Base-by-base conservation (phyloP, 2,888 invertebrate genomes). In the Sepioteuthis lessoniana region DNA sequence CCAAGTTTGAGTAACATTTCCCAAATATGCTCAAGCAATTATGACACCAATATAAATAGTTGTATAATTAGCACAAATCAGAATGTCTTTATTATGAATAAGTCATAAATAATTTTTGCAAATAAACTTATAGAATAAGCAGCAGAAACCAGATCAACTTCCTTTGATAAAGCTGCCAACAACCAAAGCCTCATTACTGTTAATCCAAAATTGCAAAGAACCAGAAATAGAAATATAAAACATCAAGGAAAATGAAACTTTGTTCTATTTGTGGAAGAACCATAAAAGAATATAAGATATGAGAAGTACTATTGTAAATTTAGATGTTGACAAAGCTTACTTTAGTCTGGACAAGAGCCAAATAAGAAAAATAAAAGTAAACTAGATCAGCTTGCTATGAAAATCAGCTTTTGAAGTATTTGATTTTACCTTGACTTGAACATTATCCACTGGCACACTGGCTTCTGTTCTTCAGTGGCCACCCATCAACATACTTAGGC, bases 121-220 rank as follows among this genome's bases (percentile, higher is more conserved):
- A 76, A 76, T 76, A 76, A 76, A 16, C 76, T 76, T 35, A 13
- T 16, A n/a, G 35, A 76, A 76, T 35, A n/a, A n/a, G 76, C n/a
- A 76, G n/a, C n/a, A 28, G 42, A 42, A 55, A 2, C 55, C 7
- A 7, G 21, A 55, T 55, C n/a, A 76, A 76, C 10, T 35, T 16
- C n/a, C 76, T 76, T 76, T 76, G 76, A 76, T 76, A 76, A 76
- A n/a, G 76, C 35, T 76, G 76, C 76, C 76, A 76, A 76, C 76
- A 76, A 76, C 16, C 16, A 76, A 76, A 76, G 76, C 7, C 76
- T 76, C n/a, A 76, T 76, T 76, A 76, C 3, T 13, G n/a, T 10
- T 76, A 76, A 76, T 76, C 76, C n/a, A 13, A 35, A 76, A 76
- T 8, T 76, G n/a, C n/a, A 4, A 16, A 8, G n/a, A 60, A 76